phyloP scores from a whole-genome alignment of 2,113 vertebrate species.

The Hyperopisus bebe region DNA sequence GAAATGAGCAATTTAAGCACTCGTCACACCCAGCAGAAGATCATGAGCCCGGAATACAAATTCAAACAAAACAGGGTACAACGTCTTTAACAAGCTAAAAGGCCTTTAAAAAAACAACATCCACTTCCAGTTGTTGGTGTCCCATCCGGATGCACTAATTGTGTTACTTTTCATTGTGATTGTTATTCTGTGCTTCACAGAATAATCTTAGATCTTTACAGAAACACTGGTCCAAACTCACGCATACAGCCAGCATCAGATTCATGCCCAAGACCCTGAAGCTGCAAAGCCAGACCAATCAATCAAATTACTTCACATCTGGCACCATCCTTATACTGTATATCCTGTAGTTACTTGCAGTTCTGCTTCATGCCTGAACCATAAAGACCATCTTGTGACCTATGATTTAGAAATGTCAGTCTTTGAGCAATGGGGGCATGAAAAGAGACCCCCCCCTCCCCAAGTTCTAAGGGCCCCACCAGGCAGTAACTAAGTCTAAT shows the following conservation, averaged over 20 bases:
- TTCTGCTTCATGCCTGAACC: background rate
- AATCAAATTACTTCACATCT: background rate
- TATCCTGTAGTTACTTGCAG: background rate
- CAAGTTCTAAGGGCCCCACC: background rate
- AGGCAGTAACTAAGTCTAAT: background rate
- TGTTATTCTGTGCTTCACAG: background rate
- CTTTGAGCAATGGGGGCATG: background rate
- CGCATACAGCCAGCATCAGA: background rate
- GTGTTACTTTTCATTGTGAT: background rate
- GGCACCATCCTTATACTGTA: background rate
- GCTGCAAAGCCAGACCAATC: background rate
- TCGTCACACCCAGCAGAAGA: background rate
- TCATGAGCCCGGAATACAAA: background rate
- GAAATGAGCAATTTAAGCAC: background rate
- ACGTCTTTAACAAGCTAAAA: background rate
- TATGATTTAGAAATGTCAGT: background rate
- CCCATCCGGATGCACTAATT: background rate
- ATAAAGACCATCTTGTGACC: background rate
- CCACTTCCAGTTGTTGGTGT: background rate
- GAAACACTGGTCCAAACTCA: background rate
- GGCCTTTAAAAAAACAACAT: background rate
- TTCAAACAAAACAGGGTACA: background rate
- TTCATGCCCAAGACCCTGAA: background rate
- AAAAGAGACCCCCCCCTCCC: background rate
- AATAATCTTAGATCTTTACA: background rate